Evolutionary conservation across 2,113 vertebrate genomes (phyloP).

Genomic region (Heterotilapia buettikoferi): DNA sequence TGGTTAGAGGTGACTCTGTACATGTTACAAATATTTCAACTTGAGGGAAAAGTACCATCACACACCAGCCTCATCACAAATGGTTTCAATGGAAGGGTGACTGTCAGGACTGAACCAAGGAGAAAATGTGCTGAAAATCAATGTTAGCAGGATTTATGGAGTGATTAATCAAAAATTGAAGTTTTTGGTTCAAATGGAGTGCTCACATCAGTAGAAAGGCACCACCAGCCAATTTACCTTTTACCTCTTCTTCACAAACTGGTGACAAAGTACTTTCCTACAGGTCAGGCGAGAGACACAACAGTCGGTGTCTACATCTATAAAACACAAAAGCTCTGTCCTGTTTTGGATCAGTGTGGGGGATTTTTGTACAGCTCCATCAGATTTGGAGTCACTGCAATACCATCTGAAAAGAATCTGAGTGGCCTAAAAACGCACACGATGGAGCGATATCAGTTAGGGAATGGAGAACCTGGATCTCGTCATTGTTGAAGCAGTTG

Average conservation of each 20-base stretch:
- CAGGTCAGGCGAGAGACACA: fast-evolving
- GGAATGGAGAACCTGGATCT: neutral
- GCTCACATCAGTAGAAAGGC: neutral
- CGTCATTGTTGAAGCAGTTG: neutral
- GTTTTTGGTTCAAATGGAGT: neutral
- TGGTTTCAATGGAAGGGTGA: neutral
- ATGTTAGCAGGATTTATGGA: neutral
- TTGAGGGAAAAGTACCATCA: neutral
- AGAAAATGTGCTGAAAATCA: neutral
- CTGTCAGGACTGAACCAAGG: neutral
- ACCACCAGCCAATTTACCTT: neutral
- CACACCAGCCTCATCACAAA: neutral
- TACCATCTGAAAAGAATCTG: neutral
- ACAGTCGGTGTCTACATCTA: neutral
- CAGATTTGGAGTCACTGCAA: neutral
- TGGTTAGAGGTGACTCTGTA: neutral
- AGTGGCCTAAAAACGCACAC: neutral
- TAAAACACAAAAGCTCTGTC: neutral
- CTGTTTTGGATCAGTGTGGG: neutral
- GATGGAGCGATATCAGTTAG: neutral
- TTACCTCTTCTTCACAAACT: neutral
- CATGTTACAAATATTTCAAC: neutral
- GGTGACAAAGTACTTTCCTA: neutral
- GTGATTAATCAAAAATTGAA: fast-evolving
- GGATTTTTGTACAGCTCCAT: neutral